phyloP scores from a whole-genome alignment of 2,113 vertebrate genomes.

The Phyllostomus hastatus region DNA sequence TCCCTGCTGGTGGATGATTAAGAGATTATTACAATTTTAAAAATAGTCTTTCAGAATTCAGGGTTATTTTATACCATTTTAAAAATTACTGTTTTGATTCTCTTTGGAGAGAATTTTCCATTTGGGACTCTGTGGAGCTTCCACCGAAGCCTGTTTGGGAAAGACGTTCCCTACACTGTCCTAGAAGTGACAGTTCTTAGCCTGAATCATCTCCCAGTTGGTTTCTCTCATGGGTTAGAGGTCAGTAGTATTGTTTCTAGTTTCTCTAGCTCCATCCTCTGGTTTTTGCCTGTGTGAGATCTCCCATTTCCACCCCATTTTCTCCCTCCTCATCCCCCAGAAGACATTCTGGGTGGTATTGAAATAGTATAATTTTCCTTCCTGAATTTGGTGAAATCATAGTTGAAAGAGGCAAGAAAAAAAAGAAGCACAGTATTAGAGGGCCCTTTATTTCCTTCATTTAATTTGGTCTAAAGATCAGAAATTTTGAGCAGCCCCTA shows the following conservation, averaged over 20 bases:
- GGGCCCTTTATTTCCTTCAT: conserved; percentile 45
- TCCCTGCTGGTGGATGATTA: conserved; percentile 65
- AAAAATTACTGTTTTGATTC: conserved; percentile 62
- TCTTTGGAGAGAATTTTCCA: conserved; percentile 17
- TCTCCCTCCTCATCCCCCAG: neutral
- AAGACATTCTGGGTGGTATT: neutral
- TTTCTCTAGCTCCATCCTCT: neutral
- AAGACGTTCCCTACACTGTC: neutral
- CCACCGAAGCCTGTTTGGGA: neutral
- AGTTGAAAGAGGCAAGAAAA: neutral
- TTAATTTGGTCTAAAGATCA: conserved; percentile 62
- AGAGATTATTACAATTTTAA: conserved; percentile 64
- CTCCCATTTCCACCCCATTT: neutral
- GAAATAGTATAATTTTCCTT: neutral
- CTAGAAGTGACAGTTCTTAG: neutral
- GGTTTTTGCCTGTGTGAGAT: neutral
- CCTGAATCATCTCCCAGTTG: neutral
- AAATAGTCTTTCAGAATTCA: conserved; percentile 58
- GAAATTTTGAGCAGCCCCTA: conserved; percentile 36
- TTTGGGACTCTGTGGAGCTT: neutral
- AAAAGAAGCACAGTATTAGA: neutral
- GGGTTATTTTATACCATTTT: conserved; percentile 35
- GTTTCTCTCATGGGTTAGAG: neutral
- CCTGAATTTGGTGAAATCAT: neutral
- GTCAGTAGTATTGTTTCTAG: neutral